Evolutionary conservation across 2,888 invertebrate species (phyloP), one percentile per base, ranked within the genome.

Genomic region (Priocnemis perturbator): DNA sequence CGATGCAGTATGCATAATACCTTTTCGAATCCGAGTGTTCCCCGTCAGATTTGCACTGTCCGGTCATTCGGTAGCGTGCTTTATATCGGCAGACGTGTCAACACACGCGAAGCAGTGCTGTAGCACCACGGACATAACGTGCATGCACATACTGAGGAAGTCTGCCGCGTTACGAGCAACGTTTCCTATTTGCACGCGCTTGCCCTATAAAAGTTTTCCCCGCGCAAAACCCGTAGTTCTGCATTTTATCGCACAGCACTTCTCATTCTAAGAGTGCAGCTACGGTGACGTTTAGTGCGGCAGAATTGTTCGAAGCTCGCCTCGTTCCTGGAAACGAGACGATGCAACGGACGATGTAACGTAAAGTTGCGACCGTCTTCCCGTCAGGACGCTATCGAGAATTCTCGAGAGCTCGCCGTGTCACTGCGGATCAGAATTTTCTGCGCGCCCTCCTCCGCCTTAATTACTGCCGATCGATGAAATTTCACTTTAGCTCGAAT

Each of bases 131-230:
- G 17, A n/a, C 26, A 60, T 60, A 44, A 58, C 44, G 52, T 57
- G 56, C 61, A 61, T 57, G 56, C 61, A 61, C 63, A 21, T 62
- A 56, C 48, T 67, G 23, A 48, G 64, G 66, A 65, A 66, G 62
- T 66, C 60, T 26, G 26, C 52, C 45, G 69, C 50, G 50, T 74
- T 74, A 74, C 53, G 63, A 37, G 56, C 60, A 52, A 45, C 21
- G 55, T 37, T 63, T 50, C 26, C 30, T 57, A 62, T 72, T 60
- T 53, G 47, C 23, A 17, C 37, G 62, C 60, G 65, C 21, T 57
- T 48, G 63, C 70, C 52, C 56, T 37, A 61, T 60, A 78, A 77
- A 75, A 76, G 67, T 64, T 64, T 59, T 60, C 60, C 64, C 21
- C 48, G 56, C 64, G 65, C 68, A 60, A 65, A 63, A 52, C 62